Percentiles rank a stretch among this genome's conserved stretches.
These are phyloP conservation scores for Carabus problematicus DNA, from an alignment of 2,888 invertebrate species.

Conservation along the genomic window DNA sequence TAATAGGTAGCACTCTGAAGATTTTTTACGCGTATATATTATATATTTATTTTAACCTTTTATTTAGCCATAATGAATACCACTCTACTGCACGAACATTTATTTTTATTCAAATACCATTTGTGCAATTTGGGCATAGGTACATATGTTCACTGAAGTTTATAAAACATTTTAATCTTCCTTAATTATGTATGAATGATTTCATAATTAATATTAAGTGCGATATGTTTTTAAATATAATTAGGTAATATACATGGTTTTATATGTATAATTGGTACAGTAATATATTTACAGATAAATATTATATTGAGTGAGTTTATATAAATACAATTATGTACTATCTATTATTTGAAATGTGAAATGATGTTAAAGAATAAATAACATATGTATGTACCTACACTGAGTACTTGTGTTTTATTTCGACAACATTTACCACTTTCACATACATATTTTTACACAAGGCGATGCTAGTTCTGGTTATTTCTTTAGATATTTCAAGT, in stretches of 20 bases:
- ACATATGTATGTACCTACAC: too few relatives aligned
- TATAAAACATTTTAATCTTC: too few relatives aligned
- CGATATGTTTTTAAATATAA: not conserved
- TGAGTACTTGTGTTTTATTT: not conserved
- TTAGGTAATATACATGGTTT: not conserved
- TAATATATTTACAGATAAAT: not conserved
- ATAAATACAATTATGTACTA: not conserved
- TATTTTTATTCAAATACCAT: too few relatives aligned
- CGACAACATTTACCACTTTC: not conserved
- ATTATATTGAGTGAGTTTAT: not conserved
- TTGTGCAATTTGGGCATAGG: too few relatives aligned
- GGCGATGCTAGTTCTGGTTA: constrained; percentile 52
- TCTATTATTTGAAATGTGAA: not conserved
- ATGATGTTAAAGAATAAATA: not conserved
- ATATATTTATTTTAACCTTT: too few relatives aligned
- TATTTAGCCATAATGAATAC: too few relatives aligned
- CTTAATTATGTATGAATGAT: too few relatives aligned
- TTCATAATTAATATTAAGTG: too few relatives aligned
- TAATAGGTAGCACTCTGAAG: too few relatives aligned
- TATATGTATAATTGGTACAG: not conserved
- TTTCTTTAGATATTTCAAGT: constrained; percentile 76
- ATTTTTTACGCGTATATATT: too few relatives aligned
- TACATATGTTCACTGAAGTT: too few relatives aligned
- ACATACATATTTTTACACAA: not conserved
- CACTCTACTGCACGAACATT: too few relatives aligned